Percentiles rank a stretch among this genome's conserved stretches.
Conservation (phyloP, 1,140 invertebrate species). For the Solenopsis invicta region DNA sequence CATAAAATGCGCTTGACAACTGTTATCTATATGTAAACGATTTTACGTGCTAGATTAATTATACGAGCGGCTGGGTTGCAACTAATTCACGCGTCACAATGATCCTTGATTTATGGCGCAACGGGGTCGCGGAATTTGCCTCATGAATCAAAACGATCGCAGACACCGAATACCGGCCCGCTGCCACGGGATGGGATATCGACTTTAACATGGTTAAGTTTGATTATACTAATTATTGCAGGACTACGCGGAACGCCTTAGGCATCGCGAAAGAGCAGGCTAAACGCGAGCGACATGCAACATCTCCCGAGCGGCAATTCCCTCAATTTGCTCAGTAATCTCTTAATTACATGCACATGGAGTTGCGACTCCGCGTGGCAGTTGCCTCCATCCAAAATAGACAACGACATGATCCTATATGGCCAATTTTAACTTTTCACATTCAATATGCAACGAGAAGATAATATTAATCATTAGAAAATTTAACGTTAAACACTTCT, state of each 20-base stretch:
- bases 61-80: conserved; percentile 37
- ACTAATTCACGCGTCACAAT: conserved; percentile 50
- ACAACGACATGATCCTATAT: neutral
- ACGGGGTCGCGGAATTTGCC: neutral
- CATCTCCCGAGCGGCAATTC: conserved; percentile 47
- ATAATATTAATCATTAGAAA: neutral
- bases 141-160: conserved; percentile 35
- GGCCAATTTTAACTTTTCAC: conserved; percentile 1
- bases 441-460: neutral
- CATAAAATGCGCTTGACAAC: conserved; percentile 47
- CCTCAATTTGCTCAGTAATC: conserved; percentile 56
- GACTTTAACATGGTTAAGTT: conserved; percentile 62
- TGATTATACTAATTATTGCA: conserved; percentile 62
- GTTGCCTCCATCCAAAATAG: neutral
- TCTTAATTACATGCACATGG: conserved; percentile 54
- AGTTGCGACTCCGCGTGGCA: conserved; percentile 24
- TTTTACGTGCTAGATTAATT: conserved; percentile 53
- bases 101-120: conserved; percentile 27
- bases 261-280: conserved; percentile 39
- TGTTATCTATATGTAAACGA: conserved; percentile 55
- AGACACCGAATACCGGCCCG: neutral
- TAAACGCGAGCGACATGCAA: conserved; percentile 35
- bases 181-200: conserved; percentile 13
- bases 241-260: conserved; percentile 27
- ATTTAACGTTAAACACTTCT: neutral